These are phyloP conservation scores for Octomys mimax DNA, from an alignment of 2,797 vertebrate species.

Conservation along the genomic window DNA sequence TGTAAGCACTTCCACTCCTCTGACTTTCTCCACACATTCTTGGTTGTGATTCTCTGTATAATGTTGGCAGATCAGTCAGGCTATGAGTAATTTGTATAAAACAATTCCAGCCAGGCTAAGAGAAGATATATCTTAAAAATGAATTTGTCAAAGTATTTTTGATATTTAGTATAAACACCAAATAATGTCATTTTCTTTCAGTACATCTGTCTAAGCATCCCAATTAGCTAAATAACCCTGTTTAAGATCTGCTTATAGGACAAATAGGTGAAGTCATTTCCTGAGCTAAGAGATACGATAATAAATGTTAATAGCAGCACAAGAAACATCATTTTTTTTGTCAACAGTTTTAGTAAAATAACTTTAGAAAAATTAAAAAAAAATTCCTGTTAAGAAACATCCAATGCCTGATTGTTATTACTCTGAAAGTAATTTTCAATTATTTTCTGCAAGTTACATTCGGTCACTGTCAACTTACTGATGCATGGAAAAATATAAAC, in stretches of 20 bases:
- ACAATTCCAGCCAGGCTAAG: conserved; percentile 81
- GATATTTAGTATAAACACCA: conserved; percentile 11
- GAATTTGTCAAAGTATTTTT: conserved; percentile 79
- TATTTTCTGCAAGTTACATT: conserved; percentile 86
- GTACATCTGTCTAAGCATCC: conserved; percentile 85
- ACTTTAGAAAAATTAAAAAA: conserved; percentile 87
- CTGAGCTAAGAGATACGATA: conserved; percentile 91
- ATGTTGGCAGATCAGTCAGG: conserved; percentile 72
- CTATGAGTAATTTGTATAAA: conserved; percentile 78
- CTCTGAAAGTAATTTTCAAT: conserved; percentile 80
- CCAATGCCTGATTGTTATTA: conserved; percentile 83
- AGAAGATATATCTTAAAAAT: conserved; percentile 85
- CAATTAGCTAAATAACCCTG: conserved; percentile 86
- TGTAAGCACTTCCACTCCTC: conserved; percentile 55
- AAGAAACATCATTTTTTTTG: conserved; percentile 84
- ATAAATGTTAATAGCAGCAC: conserved; percentile 90
- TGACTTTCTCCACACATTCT: conserved; percentile 19
- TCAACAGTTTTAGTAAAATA: conserved; percentile 87
- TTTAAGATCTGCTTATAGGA: conserved; percentile 86
- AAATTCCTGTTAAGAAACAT: conserved; percentile 75
- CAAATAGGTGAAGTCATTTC: conserved; percentile 88
- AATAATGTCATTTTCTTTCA: conserved; percentile 61
- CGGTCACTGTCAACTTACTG: conserved; percentile 84
- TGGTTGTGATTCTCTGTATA: conserved; percentile 72
- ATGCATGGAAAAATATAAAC: conserved; percentile 79